phyloP scores from a whole-genome alignment of 2,113 vertebrate species.

The Hyla sarda region DNA sequence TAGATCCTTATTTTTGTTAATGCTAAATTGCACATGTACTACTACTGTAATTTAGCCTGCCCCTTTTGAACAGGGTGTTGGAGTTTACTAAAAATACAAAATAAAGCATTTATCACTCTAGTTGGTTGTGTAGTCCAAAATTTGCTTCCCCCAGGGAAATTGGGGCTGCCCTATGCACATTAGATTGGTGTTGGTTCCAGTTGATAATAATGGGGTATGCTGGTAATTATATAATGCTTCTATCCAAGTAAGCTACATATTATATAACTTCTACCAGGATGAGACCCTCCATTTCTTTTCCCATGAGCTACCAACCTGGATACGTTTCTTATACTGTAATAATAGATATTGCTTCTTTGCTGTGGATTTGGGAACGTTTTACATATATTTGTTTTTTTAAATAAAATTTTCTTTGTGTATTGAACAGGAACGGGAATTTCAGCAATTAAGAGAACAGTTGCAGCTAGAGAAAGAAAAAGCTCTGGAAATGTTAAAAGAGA shows the following conservation, averaged over 20 bases:
- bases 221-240: not conserved
- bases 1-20: too few species aligned
- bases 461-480: slow-evolving; percentile 68
- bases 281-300: not conserved
- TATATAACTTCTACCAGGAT: not conserved
- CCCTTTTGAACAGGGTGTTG: too few species aligned
- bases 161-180: not conserved
- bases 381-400: not conserved
- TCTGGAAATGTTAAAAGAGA: slow-evolving; percentile 68
- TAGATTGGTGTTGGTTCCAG: not conserved
- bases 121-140: too few species aligned
- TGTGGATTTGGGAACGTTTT: not conserved
- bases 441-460: slow-evolving; percentile 69
- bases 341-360: too few species aligned
- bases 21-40: too few species aligned
- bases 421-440: slow-evolving; percentile 69
- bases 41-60: too few species aligned
- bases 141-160: too few species aligned
- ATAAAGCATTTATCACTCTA: too few species aligned
- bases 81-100: too few species aligned
- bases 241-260: not conserved
- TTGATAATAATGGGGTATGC: not conserved
- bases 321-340: too few species aligned
- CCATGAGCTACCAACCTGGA: too few species aligned
- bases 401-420: fast-evolving